phyloP scores from a whole-genome alignment of 2,113 vertebrate genomes.

The Callipepla squamata region DNA sequence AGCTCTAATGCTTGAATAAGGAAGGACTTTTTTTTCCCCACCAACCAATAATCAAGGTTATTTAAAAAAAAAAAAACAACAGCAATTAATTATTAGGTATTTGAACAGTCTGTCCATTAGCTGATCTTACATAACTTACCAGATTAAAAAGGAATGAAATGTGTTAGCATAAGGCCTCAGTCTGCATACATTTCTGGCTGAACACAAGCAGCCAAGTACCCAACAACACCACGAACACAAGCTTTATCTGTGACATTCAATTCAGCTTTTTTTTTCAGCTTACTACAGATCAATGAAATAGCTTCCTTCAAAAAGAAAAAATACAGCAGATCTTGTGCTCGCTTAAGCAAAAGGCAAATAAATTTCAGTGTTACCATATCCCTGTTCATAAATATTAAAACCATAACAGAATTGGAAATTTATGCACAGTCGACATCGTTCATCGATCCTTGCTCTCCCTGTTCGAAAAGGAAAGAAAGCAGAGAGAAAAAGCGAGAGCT shows the following conservation, averaged over 20 bases:
- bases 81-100: neutral
- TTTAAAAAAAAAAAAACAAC: neutral
- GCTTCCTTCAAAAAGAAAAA: neutral
- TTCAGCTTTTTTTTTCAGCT: neutral
- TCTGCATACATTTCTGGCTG: neutral
- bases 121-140: neutral
- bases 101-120: neutral
- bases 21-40: neutral
- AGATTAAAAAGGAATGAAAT: neutral
- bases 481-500: neutral
- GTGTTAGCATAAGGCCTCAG: neutral
- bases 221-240: neutral
- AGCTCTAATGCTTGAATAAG: conserved; percentile 63
- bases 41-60: neutral
- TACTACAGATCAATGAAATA: neutral
- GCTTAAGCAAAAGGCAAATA: neutral
- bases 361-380: neutral
- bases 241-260: neutral
- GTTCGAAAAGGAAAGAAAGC: neutral
- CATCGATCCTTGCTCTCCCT: neutral
- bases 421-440: neutral
- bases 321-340: neutral
- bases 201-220: neutral
- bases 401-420: neutral
- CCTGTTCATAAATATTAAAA: neutral